Evolutionary conservation across 2,888 invertebrate genomes (phyloP).

Genomic region (Acleris literana): DNA sequence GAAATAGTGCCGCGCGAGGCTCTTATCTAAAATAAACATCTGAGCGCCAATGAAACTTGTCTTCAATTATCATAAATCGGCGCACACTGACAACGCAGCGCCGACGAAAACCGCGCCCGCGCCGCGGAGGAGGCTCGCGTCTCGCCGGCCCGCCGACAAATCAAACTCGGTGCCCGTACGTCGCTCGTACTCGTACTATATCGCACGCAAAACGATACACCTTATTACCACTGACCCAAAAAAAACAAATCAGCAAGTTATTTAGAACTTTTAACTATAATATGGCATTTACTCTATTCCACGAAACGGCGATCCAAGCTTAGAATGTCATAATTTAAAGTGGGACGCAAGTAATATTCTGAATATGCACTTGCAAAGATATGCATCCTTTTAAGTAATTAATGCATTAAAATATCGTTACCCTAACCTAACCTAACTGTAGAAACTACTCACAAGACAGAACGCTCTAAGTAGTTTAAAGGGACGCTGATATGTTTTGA

Average conservation of each 20-base stretch:
- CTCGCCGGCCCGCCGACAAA: conserved; percentile 44
- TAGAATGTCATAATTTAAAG: conserved; percentile 7
- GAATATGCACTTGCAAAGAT: conserved; percentile 10
- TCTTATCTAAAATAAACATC: conserved; percentile 84
- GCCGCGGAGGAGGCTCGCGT: conserved; percentile 38
- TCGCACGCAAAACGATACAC: background rate
- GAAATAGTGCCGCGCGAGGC: conserved; percentile 77
- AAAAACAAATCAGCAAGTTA: background rate
- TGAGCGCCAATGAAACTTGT: conserved; percentile 80
- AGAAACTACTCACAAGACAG: too few relatives aligned
- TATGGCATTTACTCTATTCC: conserved; percentile 9
- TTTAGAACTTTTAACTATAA: too few relatives aligned
- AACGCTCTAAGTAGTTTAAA: too few relatives aligned
- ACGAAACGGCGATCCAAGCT: conserved; percentile 12
- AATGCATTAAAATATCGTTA: conserved; percentile 4
- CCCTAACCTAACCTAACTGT: conserved; percentile 5
- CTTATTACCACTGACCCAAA: background rate
- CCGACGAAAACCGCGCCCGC: conserved; percentile 71
- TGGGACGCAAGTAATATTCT: conserved; percentile 10
- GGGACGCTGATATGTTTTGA: too few relatives aligned
- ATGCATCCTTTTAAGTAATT: conserved; percentile 10
- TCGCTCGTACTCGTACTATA: background rate
- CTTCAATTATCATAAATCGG: conserved; percentile 84
- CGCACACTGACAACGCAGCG: conserved; percentile 66
- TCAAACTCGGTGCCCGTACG: conserved; percentile 44